phyloP scores from a whole-genome alignment of 1,140 invertebrate species.

The Scaptomyza pallida region DNA sequence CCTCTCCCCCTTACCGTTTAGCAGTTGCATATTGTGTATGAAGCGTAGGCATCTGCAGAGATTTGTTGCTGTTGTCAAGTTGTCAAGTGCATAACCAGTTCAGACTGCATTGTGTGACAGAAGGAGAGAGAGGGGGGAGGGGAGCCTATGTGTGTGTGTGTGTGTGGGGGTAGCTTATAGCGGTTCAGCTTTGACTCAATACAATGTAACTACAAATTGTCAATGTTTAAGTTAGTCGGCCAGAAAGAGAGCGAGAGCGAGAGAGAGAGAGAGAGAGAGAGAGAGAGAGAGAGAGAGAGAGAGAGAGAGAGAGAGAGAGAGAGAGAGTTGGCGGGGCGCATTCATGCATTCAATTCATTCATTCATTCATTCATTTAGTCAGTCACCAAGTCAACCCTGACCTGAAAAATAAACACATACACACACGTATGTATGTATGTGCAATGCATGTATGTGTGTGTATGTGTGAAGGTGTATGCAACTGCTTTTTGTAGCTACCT shows the following conservation, averaged over 20 bases:
- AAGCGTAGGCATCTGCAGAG: slow-evolving; percentile 3
- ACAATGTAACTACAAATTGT: slow-evolving; percentile 72
- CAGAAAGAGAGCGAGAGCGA: too few relatives aligned
- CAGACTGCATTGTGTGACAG: slow-evolving; percentile 19
- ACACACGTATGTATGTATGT: slow-evolving; percentile 21
- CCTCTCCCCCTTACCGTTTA: neutral
- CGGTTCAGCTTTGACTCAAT: slow-evolving; percentile 24
- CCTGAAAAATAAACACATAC: slow-evolving; percentile 70
- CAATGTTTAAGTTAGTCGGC: slow-evolving; percentile 79
- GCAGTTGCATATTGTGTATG: neutral
- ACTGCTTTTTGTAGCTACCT: slow-evolving; percentile 29
- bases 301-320: slow-evolving; percentile 15
- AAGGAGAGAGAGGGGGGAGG: slow-evolving; percentile 4
- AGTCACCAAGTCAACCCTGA: slow-evolving; percentile 83
- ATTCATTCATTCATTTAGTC: slow-evolving; percentile 81
- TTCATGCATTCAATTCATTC: slow-evolving; percentile 81
- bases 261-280: slow-evolving; percentile 15
- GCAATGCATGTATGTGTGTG: slow-evolving; percentile 33
- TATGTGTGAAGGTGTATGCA: slow-evolving; percentile 46
- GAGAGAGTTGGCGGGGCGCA: slow-evolving; percentile 60
- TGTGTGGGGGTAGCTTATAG: slow-evolving; percentile 9
- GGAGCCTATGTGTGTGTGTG: neutral
- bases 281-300: slow-evolving; percentile 19
- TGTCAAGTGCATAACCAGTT: slow-evolving; percentile 53
- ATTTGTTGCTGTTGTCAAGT: slow-evolving; percentile 13